Conservation (phyloP, 2,888 invertebrate species). For the Aphodius sticticus region DNA sequence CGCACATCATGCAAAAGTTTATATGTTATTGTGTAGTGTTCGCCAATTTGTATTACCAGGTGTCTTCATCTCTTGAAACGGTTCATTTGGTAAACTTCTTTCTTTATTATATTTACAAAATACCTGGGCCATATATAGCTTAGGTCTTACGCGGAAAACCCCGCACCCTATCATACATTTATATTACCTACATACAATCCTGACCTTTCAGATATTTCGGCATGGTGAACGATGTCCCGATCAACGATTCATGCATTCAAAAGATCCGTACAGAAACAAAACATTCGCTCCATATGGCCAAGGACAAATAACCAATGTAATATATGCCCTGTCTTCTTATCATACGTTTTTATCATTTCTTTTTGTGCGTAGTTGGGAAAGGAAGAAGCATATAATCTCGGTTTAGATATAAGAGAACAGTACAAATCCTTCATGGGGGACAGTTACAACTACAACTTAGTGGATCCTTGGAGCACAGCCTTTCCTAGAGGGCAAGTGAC, state of each 20-base stretch:
- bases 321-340: neutral
- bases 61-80: neutral
- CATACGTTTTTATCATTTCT: neutral
- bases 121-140: too few relatives aligned
- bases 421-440: slow-evolving; percentile 74
- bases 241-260: slow-evolving; percentile 67
- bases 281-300: slow-evolving; percentile 73
- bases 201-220: slow-evolving; percentile 67
- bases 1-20: neutral
- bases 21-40: neutral
- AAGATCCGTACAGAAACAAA: slow-evolving; percentile 69
- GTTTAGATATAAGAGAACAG: slow-evolving; percentile 72
- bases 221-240: slow-evolving; percentile 80
- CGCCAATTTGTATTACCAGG: slow-evolving; percentile 5
- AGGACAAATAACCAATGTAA: slow-evolving; percentile 77
- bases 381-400: slow-evolving; percentile 76
- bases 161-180: too few relatives aligned
- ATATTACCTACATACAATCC: neutral
- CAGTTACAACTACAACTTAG: slow-evolving; percentile 68
- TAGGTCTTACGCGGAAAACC: too few relatives aligned
- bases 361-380: slow-evolving; percentile 72
- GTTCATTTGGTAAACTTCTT: neutral
- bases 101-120: neutral
- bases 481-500: neutral
- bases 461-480: slow-evolving; percentile 53